These are phyloP conservation scores for Puffinus mauretanicus DNA, from an alignment of 2,113 vertebrate genomes.

Conservation along the genomic window DNA sequence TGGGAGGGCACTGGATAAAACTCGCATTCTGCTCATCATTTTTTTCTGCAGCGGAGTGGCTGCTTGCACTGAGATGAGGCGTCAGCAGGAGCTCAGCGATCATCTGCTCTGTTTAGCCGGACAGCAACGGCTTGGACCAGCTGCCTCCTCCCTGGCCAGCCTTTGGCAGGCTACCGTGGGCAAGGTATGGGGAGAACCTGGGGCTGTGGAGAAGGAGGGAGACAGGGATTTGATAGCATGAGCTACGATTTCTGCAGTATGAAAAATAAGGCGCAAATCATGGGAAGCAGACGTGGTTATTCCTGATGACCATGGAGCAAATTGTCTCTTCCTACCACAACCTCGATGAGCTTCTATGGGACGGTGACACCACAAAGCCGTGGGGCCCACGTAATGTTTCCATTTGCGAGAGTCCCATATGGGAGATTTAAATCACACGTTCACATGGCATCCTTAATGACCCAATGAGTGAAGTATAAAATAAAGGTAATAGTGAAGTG, in stretches of 20 bases:
- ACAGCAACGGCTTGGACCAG: background rate
- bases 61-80: background rate
- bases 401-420: fast-evolving
- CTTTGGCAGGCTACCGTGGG: background rate
- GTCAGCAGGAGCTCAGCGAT: background rate
- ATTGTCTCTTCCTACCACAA: background rate
- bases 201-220: background rate
- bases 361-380: background rate
- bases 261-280: background rate
- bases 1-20: background rate
- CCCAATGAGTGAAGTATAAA: background rate
- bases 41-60: background rate
- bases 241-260: background rate
- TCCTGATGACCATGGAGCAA: background rate
- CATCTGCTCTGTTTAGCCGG: background rate
- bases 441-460: background rate
- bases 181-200: background rate
- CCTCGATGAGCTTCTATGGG: background rate
- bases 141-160: background rate
- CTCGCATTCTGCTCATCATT: background rate
- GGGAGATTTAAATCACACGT: fast-evolving
- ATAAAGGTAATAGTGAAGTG: background rate
- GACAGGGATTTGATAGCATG: background rate
- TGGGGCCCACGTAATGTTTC: background rate
- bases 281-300: background rate